Evolutionary conservation across 2,888 invertebrate genomes (phyloP).

Genomic region (Amphipoea oculea): DNA sequence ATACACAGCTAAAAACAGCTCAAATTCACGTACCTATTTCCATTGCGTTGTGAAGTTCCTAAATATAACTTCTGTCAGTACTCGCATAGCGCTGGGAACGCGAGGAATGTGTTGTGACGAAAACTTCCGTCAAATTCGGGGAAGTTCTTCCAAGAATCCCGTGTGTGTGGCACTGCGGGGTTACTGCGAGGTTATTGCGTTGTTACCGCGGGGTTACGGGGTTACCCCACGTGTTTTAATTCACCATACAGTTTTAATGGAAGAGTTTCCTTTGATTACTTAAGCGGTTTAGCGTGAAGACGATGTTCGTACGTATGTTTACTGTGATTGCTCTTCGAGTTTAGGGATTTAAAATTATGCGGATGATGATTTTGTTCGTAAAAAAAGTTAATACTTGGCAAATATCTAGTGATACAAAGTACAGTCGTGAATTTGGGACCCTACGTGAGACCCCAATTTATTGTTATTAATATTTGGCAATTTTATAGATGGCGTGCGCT

Average conservation of each 20-base stretch:
- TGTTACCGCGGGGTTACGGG: slow-evolving; percentile 14
- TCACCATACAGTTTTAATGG: slow-evolving; percentile 52
- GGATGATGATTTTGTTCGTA: neutral
- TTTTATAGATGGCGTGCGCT: too few relatives aligned
- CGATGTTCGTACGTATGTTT: slow-evolving; percentile 21
- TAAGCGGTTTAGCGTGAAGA: slow-evolving; percentile 28
- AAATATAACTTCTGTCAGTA: slow-evolving; percentile 15
- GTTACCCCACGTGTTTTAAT: slow-evolving; percentile 52
- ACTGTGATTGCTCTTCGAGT: slow-evolving; percentile 27
- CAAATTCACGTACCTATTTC: neutral
- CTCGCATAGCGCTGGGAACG: slow-evolving; percentile 1
- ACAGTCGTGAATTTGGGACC: neutral
- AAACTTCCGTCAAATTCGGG: slow-evolving; percentile 40
- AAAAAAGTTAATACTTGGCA: neutral
- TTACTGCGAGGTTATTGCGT: slow-evolving; percentile 4
- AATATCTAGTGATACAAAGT: neutral
- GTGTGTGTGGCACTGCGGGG: slow-evolving; percentile 16
- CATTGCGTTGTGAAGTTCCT: too few relatives aligned
- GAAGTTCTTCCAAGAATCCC: slow-evolving; percentile 40
- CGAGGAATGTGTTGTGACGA: slow-evolving; percentile 52
- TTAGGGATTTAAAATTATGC: slow-evolving; percentile 10
- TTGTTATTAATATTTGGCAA: neutral
- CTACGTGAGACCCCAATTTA: neutral
- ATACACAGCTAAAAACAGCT: neutral
- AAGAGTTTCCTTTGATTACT: slow-evolving; percentile 62